These are phyloP conservation scores for Pantherophis vulpinus DNA, from an alignment of 2,797 vertebrate species.

Conservation along the genomic window DNA sequence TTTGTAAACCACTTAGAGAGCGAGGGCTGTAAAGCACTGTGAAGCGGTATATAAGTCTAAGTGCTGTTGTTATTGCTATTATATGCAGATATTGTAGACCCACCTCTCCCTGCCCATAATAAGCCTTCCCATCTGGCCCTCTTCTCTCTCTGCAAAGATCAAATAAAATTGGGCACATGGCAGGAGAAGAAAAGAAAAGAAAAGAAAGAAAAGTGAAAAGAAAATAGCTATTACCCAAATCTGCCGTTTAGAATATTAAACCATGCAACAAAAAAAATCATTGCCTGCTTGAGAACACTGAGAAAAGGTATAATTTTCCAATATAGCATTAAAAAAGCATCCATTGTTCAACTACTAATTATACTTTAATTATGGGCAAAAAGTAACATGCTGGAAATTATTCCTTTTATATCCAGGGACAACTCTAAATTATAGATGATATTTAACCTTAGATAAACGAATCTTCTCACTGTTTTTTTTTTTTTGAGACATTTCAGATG, in stretches of 20 bases:
- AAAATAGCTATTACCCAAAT: slow-evolving; percentile 19
- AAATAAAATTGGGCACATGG: neutral
- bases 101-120: neutral
- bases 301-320: slow-evolving; percentile 31
- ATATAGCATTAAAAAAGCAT: slow-evolving; percentile 12
- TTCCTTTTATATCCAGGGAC: neutral
- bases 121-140: neutral
- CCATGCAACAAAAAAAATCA: neutral
- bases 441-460: neutral
- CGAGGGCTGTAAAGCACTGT: no score
- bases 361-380: neutral
- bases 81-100: neutral
- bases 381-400: neutral
- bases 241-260: slow-evolving; percentile 11
- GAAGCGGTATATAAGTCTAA: no score
- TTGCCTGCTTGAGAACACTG: slow-evolving; percentile 15
- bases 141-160: neutral
- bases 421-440: slow-evolving; percentile 20
- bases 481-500: neutral
- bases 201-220: neutral
- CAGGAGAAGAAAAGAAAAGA: neutral
- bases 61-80: neutral
- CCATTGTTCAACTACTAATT: slow-evolving; percentile 14
- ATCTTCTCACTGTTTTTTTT: neutral
- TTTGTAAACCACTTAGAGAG: no score